These are phyloP conservation scores for Dendrolimus kikuchii DNA, from an alignment of 1,140 invertebrate species.

Conservation along the genomic window DNA sequence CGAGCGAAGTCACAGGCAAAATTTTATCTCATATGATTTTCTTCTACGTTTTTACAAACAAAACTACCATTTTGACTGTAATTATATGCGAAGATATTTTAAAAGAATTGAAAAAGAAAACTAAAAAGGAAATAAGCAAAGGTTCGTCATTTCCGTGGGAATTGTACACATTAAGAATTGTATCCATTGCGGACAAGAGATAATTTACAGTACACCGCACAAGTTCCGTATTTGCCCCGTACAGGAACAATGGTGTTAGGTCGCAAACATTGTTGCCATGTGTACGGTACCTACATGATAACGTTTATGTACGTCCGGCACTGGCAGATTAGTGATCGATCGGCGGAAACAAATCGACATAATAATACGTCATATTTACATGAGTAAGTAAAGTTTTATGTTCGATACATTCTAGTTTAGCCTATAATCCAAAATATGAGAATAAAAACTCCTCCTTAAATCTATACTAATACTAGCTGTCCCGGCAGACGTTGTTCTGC, in stretches of 20 bases:
- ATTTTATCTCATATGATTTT: too few relatives aligned
- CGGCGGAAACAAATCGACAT: constrained; percentile 26
- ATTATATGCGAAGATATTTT: too few relatives aligned
- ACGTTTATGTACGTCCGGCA: constrained; percentile 34
- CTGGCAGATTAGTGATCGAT: constrained; percentile 41
- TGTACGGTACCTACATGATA: constrained; percentile 25
- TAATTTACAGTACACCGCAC: constrained; percentile 21
- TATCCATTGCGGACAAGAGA: constrained; percentile 45
- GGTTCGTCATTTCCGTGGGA: constrained; percentile 39
- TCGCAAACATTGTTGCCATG: constrained; percentile 12
- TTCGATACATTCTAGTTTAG: not conserved
- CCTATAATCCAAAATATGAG: not conserved
- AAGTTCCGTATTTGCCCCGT: constrained; percentile 9
- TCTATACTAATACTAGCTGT: too few relatives aligned
- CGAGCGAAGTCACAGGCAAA: too few relatives aligned
- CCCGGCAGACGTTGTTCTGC: too few relatives aligned
- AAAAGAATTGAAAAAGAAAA: too few relatives aligned
- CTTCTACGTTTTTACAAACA: too few relatives aligned
- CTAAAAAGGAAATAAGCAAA: constrained; percentile 10
- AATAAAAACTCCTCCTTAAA: not conserved
- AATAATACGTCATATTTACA: constrained; percentile 8
- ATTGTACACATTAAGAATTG: constrained; percentile 44
- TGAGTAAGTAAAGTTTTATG: too few relatives aligned
- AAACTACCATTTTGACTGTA: too few relatives aligned
- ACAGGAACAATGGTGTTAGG: constrained; percentile 4